Evolutionary conservation across 1,140 invertebrate genomes (phyloP).

Genomic region (Drosophila watanabei): DNA sequence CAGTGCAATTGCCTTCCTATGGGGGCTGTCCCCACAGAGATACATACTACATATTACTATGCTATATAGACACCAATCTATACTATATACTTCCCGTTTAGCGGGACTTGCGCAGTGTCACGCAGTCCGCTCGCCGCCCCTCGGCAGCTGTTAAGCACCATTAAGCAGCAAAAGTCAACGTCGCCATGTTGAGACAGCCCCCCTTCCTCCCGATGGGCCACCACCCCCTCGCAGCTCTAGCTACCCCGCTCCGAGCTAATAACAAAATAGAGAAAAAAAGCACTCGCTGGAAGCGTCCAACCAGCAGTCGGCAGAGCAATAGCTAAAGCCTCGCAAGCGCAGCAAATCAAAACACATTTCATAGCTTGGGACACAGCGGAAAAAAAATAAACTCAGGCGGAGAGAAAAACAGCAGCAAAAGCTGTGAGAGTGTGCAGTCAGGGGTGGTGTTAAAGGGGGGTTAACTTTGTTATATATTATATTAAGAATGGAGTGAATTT

Average conservation of each 20-base stretch:
- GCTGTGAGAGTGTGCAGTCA: slow-evolving; percentile 14
- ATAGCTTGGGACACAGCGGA: slow-evolving; percentile 48
- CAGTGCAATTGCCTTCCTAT: slow-evolving; percentile 72
- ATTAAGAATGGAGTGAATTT: not conserved
- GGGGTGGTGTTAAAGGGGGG: slow-evolving; percentile 2
- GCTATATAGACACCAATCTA: slow-evolving; percentile 21
- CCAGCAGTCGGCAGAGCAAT: slow-evolving; percentile 67
- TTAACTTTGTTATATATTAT: not conserved
- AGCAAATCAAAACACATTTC: slow-evolving; percentile 85
- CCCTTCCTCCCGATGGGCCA: not conserved
- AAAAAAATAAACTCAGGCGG: slow-evolving; percentile 14
- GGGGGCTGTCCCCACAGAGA: slow-evolving; percentile 51
- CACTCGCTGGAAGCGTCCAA: slow-evolving; percentile 52
- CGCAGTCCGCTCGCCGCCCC: slow-evolving; percentile 38
- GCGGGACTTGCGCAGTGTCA: slow-evolving; percentile 75
- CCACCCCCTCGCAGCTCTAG: slow-evolving; percentile 5
- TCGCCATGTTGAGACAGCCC: slow-evolving; percentile 69
- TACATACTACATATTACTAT: slow-evolving; percentile 8
- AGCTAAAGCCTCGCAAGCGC: slow-evolving; percentile 73
- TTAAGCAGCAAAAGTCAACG: slow-evolving; percentile 70
- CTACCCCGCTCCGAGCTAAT: slow-evolving; percentile 9
- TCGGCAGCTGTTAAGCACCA: slow-evolving; percentile 73
- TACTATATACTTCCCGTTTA: slow-evolving; percentile 24
- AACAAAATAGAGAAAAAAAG: slow-evolving; percentile 10
- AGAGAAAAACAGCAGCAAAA: slow-evolving; percentile 35